Percentiles rank a stretch among this genome's conserved stretches.
Conservation (phyloP, 37 sponge, comb jelly and placozoan species). For the Hormiphora californensis region DNA sequence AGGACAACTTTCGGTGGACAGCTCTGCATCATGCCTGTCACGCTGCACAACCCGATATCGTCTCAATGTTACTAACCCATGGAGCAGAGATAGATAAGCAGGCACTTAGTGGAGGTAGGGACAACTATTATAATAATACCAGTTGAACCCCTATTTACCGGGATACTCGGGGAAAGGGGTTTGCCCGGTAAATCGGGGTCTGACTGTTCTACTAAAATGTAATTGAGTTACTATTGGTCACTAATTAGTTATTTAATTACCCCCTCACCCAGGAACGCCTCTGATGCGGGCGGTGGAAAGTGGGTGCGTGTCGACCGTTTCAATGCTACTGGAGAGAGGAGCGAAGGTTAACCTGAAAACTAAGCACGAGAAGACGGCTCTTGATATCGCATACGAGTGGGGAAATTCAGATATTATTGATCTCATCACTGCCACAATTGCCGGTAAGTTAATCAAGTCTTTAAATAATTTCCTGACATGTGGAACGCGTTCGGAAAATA, state of each 20-base stretch:
- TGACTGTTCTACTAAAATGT: neutral
- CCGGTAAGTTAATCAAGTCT: neutral
- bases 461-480: too few relatives aligned
- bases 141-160: too few relatives aligned
- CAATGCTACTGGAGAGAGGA: conserved; percentile 76
- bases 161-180: neutral
- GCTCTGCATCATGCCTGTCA: conserved; percentile 88
- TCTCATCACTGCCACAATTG: conserved; percentile 18
- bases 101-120: conserved; percentile 71
- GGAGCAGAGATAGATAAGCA: conserved; percentile 84
- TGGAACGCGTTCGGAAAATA: too few relatives aligned
- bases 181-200: neutral
- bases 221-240: neutral
- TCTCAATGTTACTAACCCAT: conserved; percentile 63
- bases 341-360: conserved; percentile 42
- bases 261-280: conserved; percentile 64
- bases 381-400: conserved; percentile 53
- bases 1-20: conserved; percentile 91
- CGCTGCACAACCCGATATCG: conserved; percentile 73
- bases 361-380: conserved; percentile 37
- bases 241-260: too few relatives aligned
- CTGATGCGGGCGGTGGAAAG: conserved; percentile 96
- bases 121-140: neutral
- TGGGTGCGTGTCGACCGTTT: conserved; percentile 68
- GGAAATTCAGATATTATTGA: conserved; percentile 20